phyloP scores from a whole-genome alignment of 2,888 invertebrate genomes.

The Disparrhopalites patrizii region DNA sequence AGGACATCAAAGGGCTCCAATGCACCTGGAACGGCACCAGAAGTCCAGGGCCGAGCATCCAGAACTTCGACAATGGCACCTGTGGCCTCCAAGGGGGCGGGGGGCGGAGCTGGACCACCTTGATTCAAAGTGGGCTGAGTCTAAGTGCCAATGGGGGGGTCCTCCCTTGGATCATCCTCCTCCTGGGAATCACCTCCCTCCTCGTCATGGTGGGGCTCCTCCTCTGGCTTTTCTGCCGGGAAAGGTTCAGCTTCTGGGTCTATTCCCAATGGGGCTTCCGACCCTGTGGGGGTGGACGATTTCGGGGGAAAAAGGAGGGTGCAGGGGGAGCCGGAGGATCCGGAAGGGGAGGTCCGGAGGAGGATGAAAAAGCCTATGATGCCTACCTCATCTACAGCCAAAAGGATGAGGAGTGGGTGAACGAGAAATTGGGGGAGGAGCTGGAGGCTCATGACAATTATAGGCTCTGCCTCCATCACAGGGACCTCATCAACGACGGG shows the following conservation, averaged over 20 bases:
- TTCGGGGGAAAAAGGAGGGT: neutral
- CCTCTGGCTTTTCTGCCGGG: constrained; percentile 63
- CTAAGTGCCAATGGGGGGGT: constrained; percentile 48
- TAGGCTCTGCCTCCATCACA: constrained; percentile 54
- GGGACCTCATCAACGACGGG: constrained; percentile 51
- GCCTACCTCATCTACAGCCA: constrained; percentile 55
- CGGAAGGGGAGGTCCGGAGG: constrained; percentile 47
- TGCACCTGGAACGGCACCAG: constrained; percentile 57
- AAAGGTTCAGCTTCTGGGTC: constrained; percentile 73
- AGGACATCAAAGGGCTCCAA: constrained; percentile 61
- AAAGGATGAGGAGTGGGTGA: constrained; percentile 53
- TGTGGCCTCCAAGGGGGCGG: constrained; percentile 23
- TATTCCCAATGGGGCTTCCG: constrained; percentile 73
- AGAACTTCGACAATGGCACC: constrained; percentile 43
- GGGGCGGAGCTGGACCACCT: constrained; percentile 32
- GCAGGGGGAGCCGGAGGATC: neutral
- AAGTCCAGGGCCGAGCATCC: constrained; percentile 36
- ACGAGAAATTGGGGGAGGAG: constrained; percentile 52
- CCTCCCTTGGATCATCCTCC: constrained; percentile 48
- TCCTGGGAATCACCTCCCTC: constrained; percentile 55
- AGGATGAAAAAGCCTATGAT: constrained; percentile 52
- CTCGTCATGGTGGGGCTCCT: constrained; percentile 53
- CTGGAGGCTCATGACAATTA: constrained; percentile 53
- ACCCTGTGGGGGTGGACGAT: constrained; percentile 52
- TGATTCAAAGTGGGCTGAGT: constrained; percentile 47